Evolutionary conservation across 2,113 vertebrate genomes (phyloP), one percentile per base, ranked within the genome.

Genomic region (Ranitomeya imitator): DNA sequence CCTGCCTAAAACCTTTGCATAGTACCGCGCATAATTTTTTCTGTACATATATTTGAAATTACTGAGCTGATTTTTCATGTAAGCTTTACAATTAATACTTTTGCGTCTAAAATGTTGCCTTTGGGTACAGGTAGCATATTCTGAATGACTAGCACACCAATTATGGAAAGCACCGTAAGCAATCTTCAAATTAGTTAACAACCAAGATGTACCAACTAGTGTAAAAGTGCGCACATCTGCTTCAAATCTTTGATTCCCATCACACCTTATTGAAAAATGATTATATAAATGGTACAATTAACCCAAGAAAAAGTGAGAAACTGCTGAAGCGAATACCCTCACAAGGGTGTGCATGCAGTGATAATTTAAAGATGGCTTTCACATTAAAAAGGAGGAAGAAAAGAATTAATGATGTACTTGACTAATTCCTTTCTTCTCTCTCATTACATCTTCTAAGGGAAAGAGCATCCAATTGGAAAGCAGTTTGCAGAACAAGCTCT

Each of bases 391-490:
- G 67, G 12, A 57, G 19, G 55, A 2, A 67, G 67, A 65, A 74
- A 63, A 76, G 63, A 88, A 77, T 88, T 88, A 88, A 88, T 84
- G 87, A 88, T 84, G 80, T 88, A 88, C 86, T 88, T 84, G 57
- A 88, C 71, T 88, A 83, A 88, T 84, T 77, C 81, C 59, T 88
- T 84, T 88, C 87, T 88, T 55, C 57, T 83, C 59, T 84, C 59
- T 88, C 71, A 88, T 88, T 84, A 84, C 45, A 67, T 84, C n/a
- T 78, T 60, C 51, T 45, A 45, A 74, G 51, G 86, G 87, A 51
- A 57, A 84, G 45, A 67, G 71, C 37, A 67, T 77, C 87, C 81
- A 88, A 65, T 78, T 88, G 87, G 81, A 84, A 78, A 67, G 60
- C 71, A 67, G 80, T 76, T 60, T 83, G 86, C 79, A 63, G 57